Evolutionary conservation across 1,140 invertebrate genomes (phyloP).

Genomic region (Proales similis): DNA sequence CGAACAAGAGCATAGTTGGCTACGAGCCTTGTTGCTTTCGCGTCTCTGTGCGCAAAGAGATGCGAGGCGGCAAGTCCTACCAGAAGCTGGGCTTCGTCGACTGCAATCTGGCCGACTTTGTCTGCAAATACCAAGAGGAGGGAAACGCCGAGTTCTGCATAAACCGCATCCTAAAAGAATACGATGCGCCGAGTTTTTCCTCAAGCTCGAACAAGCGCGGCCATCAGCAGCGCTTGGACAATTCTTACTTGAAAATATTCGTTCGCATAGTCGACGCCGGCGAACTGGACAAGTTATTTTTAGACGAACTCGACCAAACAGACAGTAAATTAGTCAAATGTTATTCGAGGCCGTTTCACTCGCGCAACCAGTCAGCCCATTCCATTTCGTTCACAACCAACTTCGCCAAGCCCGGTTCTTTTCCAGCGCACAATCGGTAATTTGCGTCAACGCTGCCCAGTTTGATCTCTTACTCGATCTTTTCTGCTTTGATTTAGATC

Average conservation of each 20-base stretch:
- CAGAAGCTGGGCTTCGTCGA: conserved; percentile 93
- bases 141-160: conserved; percentile 10
- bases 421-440: not conserved
- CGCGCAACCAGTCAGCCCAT: not conserved
- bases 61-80: conserved; percentile 78
- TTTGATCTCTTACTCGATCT: not conserved
- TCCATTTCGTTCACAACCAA: conserved; percentile 5
- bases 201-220: no score
- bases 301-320: no score
- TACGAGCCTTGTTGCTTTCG: conserved; percentile 81
- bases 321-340: no score
- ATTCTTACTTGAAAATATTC: conserved; percentile 24
- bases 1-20: conserved; percentile 66
- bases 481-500: conserved; percentile 31
- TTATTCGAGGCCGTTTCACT: no score
- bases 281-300: not conserved
- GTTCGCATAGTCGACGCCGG: not conserved
- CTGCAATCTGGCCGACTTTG: conserved; percentile 88
- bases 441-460: not conserved
- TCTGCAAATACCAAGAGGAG: conserved; percentile 12
- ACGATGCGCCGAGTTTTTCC: not conserved
- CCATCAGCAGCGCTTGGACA: conserved; percentile 33
- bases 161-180: conserved; percentile 23
- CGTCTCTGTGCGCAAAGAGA: conserved; percentile 84
- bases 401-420: not conserved